Evolutionary conservation across 2,113 vertebrate genomes (phyloP), one percentile per base, ranked within the genome.

Genomic region (Fregetta grallaria): DNA sequence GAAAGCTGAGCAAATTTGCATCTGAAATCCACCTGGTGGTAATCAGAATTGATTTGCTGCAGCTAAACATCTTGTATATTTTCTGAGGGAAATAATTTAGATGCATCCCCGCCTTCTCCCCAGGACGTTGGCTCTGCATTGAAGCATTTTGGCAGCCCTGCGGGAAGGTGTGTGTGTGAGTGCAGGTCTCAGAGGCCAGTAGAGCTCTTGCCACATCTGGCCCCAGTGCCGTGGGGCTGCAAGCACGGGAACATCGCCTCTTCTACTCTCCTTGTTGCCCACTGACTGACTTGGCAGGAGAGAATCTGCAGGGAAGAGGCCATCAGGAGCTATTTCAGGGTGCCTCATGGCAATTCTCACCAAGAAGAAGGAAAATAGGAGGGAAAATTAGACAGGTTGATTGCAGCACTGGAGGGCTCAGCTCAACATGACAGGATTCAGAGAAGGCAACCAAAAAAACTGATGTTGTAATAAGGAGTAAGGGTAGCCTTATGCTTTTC

Each of bases 201-300:
- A 44, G 77, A 72, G 7, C 49, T 93, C 58, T 90, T 92, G 73
- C 36, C 38, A 19, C 0, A 3, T 20, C 42, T 92, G 47, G 32
- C 4, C 38, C 30, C 83, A 56, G n/a, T 1, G 4, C 19, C 0
- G 0, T 11, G 44, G 32, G 67, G 22, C 63, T 49, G 8, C 7
- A 49, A 27, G 44, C 1, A 0, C 3, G 3, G 44, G 16, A 94
- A 61, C 0, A 0, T 17, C 10, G 0, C 10, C 15, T 80, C 27
- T 32, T 93, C 59, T 75, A 22, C n/a, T 40, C n/a, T 84, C 29
- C 26, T 45, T 42, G 53, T 90, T 32, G 5, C 26, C 15, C 4
- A 4, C 47, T 30, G 36, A 29, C 32, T 59, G 47, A 81, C 22
- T 76, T n/a, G 40, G 27, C 40, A 90, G 36, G 16, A 75, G n/a